Base-by-base conservation (phyloP, 2,888 invertebrate species). In the Heliconius sara region DNA sequence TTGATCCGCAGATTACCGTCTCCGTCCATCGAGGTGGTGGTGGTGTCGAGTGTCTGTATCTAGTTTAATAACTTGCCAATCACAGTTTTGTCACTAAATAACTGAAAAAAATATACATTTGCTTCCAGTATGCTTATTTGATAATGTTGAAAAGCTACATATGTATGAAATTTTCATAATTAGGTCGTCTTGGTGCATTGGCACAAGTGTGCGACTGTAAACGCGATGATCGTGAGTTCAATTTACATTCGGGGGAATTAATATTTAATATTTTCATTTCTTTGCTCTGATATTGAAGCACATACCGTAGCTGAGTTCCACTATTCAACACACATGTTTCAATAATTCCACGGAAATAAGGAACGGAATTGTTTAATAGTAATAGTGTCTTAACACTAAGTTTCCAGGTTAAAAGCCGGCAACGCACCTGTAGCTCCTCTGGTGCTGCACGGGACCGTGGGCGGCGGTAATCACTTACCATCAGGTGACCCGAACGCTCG, bases 1-100 rank as follows among this genome's bases (percentile, higher is more conserved):
- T 79, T 72, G 77, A 80, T 79, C 76, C 34, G n/a, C 57, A 75
- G 80, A 76, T 80, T 80, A 79, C 34, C 72, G 75, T 65, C 79
- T 63, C 76, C 63, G 67, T 52, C 76, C 68, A 72, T 72, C 77
- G 77, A 71, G 43, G 73, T 52, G 68, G 52, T 52, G 68, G 52
- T 34, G 30, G 52, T 43, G 57, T 60, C 27, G 63, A 43, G 73
- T 74, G 47, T 63, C 43, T 27, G 19, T 63, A 52, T 13, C 52
- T 79, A 39, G 60, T 52, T 66, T 68, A 65, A 27, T 66, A 52
- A 52, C 30, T 72, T 22, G 39, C 22, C 52, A 57, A 72, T 72
- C 72, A 72, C 13, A 12, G 39, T 43, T n/a, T n/a, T 39, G 19
- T 52, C 0, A 7, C 3, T 0, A 7, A 52, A 19, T 52, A 52